These are phyloP conservation scores for Periophthalmus magnuspinnatus DNA, from an alignment of 2,797 vertebrate genomes.

Conservation along the genomic window DNA sequence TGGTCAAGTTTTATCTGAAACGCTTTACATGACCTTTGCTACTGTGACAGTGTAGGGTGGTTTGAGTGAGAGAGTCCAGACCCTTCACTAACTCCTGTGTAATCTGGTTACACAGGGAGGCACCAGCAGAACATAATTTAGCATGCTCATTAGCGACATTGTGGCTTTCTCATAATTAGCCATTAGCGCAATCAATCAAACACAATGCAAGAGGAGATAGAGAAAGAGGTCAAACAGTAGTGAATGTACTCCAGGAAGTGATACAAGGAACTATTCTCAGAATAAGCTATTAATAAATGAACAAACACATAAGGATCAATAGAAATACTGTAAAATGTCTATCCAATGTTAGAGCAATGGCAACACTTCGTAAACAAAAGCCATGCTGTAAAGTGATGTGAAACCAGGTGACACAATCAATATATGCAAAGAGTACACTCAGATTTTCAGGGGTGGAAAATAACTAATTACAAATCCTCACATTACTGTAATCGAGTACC, in stretches of 20 bases:
- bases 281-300: not conserved
- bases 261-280: not conserved
- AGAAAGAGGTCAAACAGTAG: not conserved
- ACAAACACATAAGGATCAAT: not conserved
- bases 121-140: constrained; percentile 13
- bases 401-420: not conserved
- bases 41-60: not conserved
- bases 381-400: not conserved
- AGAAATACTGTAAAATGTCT: not conserved
- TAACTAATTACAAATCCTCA: too few relatives aligned
- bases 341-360: not conserved
- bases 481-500: too few relatives aligned
- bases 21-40: not conserved
- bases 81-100: constrained; percentile 1
- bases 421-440: not conserved
- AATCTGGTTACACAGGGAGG: constrained; percentile 27
- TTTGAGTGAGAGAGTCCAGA: constrained; percentile 21
- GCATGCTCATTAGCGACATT: constrained; percentile 11
- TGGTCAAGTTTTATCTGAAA: not conserved
- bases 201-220: not conserved
- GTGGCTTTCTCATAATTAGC: constrained; percentile 18
- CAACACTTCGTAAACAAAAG: not conserved
- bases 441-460: not conserved
- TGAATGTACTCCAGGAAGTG: not conserved
- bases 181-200: constrained; percentile 13